Percentiles rank a stretch among this genome's conserved stretches.
Conservation (phyloP, 1,140 invertebrate genomes). For the Physella acuta region DNA sequence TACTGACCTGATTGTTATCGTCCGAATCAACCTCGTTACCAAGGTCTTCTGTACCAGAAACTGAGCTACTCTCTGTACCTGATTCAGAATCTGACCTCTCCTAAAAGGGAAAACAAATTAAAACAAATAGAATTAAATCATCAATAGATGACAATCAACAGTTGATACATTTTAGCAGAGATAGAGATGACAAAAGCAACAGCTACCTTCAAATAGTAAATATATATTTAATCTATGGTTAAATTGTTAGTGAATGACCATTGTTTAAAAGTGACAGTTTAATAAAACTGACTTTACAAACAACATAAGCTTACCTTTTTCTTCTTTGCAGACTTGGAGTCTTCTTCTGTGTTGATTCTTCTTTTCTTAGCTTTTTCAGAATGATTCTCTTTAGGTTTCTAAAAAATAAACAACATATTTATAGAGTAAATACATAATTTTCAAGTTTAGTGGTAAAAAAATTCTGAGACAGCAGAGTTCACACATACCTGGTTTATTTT, state of each 20-base stretch:
- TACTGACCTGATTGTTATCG: slow-evolving; percentile 49
- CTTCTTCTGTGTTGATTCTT: slow-evolving; percentile 7
- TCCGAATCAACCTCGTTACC: slow-evolving; percentile 54
- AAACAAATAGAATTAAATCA: too few species aligned
- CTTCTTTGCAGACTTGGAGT: slow-evolving; percentile 23
- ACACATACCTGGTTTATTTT: slow-evolving; percentile 5
- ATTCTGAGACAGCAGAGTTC: background rate
- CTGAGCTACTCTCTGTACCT: slow-evolving; percentile 56
- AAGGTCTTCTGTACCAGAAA: slow-evolving; percentile 54
- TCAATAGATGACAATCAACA: too few species aligned
- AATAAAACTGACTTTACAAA: background rate
- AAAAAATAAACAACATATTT: slow-evolving; percentile 2
- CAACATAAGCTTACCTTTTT: slow-evolving; percentile 22
- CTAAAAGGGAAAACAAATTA: slow-evolving; percentile 28
- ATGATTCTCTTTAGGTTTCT: slow-evolving; percentile 22
- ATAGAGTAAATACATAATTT: background rate
- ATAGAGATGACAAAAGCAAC: too few species aligned
- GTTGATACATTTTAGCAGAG: too few species aligned
- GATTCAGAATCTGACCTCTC: slow-evolving; percentile 54
- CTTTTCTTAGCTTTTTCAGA: slow-evolving; percentile 20
- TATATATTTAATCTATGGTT: too few species aligned
- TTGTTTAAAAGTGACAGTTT: too few species aligned
- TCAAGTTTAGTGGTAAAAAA: background rate
- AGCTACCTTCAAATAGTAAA: too few species aligned
- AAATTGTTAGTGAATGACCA: too few species aligned